Percentiles rank a stretch among this genome's conserved stretches.
These are phyloP conservation scores for Gallinago undulata DNA, from an alignment of 2,113 vertebrate genomes.

Conservation along the genomic window DNA sequence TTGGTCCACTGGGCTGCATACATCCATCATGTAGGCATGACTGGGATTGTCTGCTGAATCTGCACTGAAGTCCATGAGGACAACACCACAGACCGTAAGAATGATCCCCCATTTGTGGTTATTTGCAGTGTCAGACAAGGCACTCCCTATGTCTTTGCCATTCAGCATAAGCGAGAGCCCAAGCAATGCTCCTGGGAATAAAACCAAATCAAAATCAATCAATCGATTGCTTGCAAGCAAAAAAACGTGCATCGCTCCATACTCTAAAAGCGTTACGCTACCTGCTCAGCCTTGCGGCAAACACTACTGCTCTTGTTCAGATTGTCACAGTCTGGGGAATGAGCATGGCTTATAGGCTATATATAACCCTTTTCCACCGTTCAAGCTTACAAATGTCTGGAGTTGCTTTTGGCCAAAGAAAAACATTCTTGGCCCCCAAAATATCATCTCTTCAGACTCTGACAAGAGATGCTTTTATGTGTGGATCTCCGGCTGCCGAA, in stretches of 20 bases:
- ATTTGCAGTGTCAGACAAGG: slow-evolving; percentile 82
- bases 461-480: not conserved
- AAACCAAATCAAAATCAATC: not conserved
- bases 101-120: slow-evolving; percentile 94
- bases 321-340: not conserved
- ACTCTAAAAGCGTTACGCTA: not conserved
- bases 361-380: not conserved
- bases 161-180: slow-evolving; percentile 92
- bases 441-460: not conserved
- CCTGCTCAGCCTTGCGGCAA: not conserved
- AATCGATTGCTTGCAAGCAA: not conserved
- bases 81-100: slow-evolving; percentile 92
- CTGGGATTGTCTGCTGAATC: slow-evolving; percentile 97
- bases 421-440: not conserved
- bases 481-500: not conserved
- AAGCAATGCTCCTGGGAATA: slow-evolving; percentile 82
- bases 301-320: not conserved
- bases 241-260: not conserved
- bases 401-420: not conserved
- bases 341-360: not conserved
- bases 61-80: slow-evolving; percentile 97
- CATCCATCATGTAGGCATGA: slow-evolving; percentile 99
- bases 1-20: slow-evolving; percentile 92
- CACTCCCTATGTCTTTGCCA: slow-evolving; percentile 87
- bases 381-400: not conserved